Evolutionary conservation across 2,888 invertebrate species (phyloP), one percentile per base, ranked within the genome.

Genomic region (Megastigmus dorsalis): DNA sequence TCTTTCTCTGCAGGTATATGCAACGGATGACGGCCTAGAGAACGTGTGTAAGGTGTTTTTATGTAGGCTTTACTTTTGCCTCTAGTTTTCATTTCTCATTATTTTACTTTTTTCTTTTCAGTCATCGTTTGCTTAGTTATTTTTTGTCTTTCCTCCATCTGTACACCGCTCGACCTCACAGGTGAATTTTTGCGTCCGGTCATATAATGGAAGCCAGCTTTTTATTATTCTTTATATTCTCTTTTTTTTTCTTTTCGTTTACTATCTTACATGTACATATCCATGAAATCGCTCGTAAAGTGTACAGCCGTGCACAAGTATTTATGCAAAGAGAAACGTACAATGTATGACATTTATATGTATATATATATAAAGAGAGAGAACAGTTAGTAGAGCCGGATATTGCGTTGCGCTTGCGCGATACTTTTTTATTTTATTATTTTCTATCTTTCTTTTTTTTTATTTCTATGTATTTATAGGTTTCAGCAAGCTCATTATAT

Each of bases 11-110:
- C n/a, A n/a, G n/a, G n/a, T n/a, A n/a, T n/a, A n/a, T n/a, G n/a
- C n/a, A n/a, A n/a, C n/a, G n/a, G n/a, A n/a, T n/a, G 43, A 5
- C 15, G 28, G 10, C 55, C 67, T 67, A 67, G 3, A 23, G 36
- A 57, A 33, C 52, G 50, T 68, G 36, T 59, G 41, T 59, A 41
- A 50, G 20, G 20, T 68, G 59, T 68, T 68, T 18, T 59, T n/a
- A n/a, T n/a, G n/a, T n/a, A n/a, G n/a, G n/a, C n/a, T n/a, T n/a
- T n/a, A n/a, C 33, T 52, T 57, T 54, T 26, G 54, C 6, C 15
- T 57, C 45, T 33, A 18, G 10, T 63, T 30, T 18, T 71, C n/a
- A 5, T 15, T 63, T 26, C 23, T 6, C 38, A 13, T 9, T 57
- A n/a, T 28, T 66, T 48, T 36, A 4, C 18, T 20, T 50, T 36